A percentile compares a stretch with the other conserved stretches of the same genome.
phyloP scores from a whole-genome alignment of 2,888 invertebrate species.

The Micoletzkya japonica region DNA sequence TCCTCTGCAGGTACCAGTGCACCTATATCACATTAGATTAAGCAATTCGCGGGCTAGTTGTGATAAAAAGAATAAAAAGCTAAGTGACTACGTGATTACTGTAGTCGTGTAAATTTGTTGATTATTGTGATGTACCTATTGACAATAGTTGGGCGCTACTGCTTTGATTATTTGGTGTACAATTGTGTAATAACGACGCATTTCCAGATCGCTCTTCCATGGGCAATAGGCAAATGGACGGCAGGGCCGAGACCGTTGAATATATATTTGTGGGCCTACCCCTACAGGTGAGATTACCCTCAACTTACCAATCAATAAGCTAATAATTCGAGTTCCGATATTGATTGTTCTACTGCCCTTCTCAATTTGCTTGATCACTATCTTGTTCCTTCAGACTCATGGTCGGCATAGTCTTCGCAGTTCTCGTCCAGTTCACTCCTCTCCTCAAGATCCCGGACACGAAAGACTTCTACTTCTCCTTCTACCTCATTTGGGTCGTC shows the following conservation, averaged over 20 bases:
- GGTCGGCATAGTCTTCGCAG: slow-evolving; percentile 82
- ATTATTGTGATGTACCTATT: no score
- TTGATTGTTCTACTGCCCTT: not conserved
- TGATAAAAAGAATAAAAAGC: not conserved
- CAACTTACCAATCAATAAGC: not conserved
- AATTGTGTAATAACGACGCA: no score
- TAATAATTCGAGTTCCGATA: not conserved
- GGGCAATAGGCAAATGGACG: slow-evolving; percentile 81
- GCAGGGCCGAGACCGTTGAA: slow-evolving; percentile 86
- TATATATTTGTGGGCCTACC: slow-evolving; percentile 84
- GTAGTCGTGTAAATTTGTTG: not conserved
- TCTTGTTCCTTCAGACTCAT: slow-evolving; percentile 72
- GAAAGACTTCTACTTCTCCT: slow-evolving; percentile 65
- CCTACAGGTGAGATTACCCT: slow-evolving; percentile 65
- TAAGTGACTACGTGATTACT: not conserved
- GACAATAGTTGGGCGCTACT: no score
- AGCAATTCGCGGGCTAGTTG: not conserved
- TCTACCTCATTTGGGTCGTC: slow-evolving; percentile 76
- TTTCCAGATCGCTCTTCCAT: slow-evolving; percentile 85
- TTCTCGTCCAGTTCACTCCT: slow-evolving; percentile 84
- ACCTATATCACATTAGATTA: not conserved
- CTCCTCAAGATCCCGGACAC: slow-evolving; percentile 73
- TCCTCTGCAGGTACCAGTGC: slow-evolving; percentile 76
- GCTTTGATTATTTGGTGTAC: no score
- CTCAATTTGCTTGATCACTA: not conserved